A percentile compares a stretch with the other conserved stretches of the same genome.
Conservation (phyloP, 2,888 invertebrate genomes). For the Temnothorax ravouxi region DNA sequence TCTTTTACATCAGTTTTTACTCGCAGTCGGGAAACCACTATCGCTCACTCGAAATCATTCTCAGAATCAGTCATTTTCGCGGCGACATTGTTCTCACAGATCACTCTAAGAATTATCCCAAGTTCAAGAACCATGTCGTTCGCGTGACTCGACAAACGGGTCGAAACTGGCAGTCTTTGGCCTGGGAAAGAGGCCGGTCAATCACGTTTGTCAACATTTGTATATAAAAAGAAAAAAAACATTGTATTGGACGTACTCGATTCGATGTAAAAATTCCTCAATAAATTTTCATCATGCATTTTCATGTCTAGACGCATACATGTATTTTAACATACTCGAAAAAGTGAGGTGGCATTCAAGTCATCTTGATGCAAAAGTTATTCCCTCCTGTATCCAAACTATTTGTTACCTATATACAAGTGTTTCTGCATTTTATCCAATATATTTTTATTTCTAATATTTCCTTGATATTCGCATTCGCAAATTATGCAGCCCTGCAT, state of each 20-base stretch:
- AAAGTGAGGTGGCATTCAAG: neutral
- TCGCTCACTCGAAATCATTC: slow-evolving; percentile 7
- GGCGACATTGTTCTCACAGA: neutral
- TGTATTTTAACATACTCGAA: neutral
- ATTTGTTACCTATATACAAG: neutral
- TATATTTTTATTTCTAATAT: neutral
- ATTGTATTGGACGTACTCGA: neutral
- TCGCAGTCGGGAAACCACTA: neutral
- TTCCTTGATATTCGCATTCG: neutral
- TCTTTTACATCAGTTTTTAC: neutral
- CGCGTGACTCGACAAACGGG: neutral
- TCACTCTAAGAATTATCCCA: neutral
- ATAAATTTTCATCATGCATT: slow-evolving; percentile 23
- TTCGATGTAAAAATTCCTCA: slow-evolving; percentile 26
- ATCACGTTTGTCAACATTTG: neutral
- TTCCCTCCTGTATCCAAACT: neutral
- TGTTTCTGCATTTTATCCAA: neutral
- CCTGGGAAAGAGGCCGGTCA: slow-evolving; percentile 66
- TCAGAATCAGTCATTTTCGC: neutral
- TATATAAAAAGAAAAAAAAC: neutral
- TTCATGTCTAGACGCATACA: neutral
- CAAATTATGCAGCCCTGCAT: neutral
- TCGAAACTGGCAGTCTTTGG: slow-evolving; percentile 69
- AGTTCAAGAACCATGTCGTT: slow-evolving; percentile 10
- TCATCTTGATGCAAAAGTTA: neutral